Base-by-base conservation (phyloP, 2,797 vertebrate genomes). In the Lindbergichthys nudifrons region DNA sequence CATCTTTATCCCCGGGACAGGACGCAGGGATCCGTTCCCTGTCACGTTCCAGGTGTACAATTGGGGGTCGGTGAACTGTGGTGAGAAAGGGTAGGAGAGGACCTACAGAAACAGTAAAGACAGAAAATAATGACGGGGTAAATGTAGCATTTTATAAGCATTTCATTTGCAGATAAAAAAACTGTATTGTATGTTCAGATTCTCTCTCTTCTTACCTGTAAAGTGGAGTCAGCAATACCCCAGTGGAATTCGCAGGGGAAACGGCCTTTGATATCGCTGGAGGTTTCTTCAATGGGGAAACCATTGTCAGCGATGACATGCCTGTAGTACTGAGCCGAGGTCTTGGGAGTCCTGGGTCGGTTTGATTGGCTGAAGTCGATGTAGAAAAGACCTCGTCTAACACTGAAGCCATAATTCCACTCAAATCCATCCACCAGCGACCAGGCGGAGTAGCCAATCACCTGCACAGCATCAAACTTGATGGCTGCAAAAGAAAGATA, bases 341-440 rank as follows among this genome's bases (percentile, higher is more conserved):
- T 96, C 87, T 99, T 99, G 4, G 97, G 96, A 57, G 92, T 89
- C 80, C 97, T 95, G 85, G 91, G 93, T 78, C 95, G 93, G 71
- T 93, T 88, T 52, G 92, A 63, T 8, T 94, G 94, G 52, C 77
- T 92, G 77, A 98, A 97, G 85, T 99, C 95, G 0, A 98, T 81
- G 59, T 97, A 97, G 91, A 99, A 99, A 41, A 99, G 93, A 32
- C 98, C 98, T 2, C 96, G 93, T 41, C 97, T 95, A 16, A 92
- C 86, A 36, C 78, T 91, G 79, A 97, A 96, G 41, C 93, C 95
- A 1, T 96, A 92, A 69, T 96, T 96, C 98, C 98, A 99, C 87
- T 99, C 98, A 66, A 96, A 98, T 65, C 97, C 97, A 63, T 99
- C 98, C 51, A 99, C 89, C 82, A 99, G 92, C 6, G 97, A 97